A percentile compares a stretch with the other conserved stretches of the same genome.
These are phyloP conservation scores for Acridotheres tristis DNA, from an alignment of 2,797 vertebrate genomes.

Conservation along the genomic window DNA sequence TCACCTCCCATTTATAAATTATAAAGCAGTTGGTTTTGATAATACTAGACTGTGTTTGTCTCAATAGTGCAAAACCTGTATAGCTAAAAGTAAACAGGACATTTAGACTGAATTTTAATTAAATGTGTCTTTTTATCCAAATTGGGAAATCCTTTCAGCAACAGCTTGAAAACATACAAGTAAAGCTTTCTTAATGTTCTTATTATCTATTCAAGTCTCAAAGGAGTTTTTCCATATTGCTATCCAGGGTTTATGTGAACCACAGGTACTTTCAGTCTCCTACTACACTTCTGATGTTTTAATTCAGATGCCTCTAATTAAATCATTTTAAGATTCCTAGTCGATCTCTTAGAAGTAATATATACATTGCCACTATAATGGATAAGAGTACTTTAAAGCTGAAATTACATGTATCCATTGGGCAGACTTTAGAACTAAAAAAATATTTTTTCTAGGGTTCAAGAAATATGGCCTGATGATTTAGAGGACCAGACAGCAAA, in stretches of 20 bases:
- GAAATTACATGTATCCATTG: neutral
- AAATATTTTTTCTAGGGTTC: neutral
- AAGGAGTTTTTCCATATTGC: neutral
- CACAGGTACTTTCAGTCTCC: slow-evolving; percentile 14
- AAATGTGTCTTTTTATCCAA: neutral
- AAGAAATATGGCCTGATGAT: neutral
- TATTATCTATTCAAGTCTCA: slow-evolving; percentile 19
- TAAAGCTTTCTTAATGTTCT: slow-evolving; percentile 15
- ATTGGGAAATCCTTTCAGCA: neutral
- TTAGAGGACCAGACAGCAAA: neutral
- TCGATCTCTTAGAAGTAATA: slow-evolving; percentile 31
- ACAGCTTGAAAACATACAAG: neutral
- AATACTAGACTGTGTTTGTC: neutral
- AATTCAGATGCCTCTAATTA: neutral
- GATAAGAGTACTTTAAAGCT: slow-evolving; percentile 1
- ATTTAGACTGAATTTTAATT: slow-evolving; percentile 17
- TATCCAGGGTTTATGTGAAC: slow-evolving; percentile 8
- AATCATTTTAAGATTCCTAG: slow-evolving; percentile 19
- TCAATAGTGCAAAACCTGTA: neutral
- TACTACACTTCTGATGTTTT: slow-evolving; percentile 20
- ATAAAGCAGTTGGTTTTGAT: neutral
- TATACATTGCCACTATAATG: neutral
- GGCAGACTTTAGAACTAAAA: neutral
- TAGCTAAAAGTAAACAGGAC: neutral
- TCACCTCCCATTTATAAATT: neutral